Percentiles rank a stretch among this genome's conserved stretches.
Conservation (phyloP, 1,140 invertebrate species). For the Ceratitis capitata region DNA sequence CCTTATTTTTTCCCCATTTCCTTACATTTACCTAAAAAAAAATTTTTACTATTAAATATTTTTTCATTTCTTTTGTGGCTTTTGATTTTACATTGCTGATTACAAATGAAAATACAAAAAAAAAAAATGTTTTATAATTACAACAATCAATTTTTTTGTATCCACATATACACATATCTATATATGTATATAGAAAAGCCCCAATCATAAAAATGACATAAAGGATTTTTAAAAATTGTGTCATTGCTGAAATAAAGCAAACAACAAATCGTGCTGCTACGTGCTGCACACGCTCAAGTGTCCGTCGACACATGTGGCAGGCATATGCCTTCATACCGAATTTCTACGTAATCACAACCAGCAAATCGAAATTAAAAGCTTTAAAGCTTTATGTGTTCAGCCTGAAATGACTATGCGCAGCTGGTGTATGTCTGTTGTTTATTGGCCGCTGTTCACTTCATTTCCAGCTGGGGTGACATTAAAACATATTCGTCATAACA, state of each 20-base stretch:
- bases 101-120: conserved; percentile 18
- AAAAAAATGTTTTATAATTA: neutral
- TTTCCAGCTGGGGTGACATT: conserved; percentile 32
- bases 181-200: neutral
- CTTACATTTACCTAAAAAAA: too few species aligned
- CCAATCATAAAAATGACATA: conserved; percentile 32
- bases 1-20: too few species aligned
- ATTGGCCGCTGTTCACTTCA: conserved; percentile 8
- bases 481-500: conserved; percentile 34
- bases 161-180: too few species aligned
- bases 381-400: neutral
- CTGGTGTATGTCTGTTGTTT: neutral
- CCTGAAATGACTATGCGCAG: neutral
- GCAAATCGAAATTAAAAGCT: too few species aligned
- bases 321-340: neutral
- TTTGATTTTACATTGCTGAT: conserved; percentile 26
- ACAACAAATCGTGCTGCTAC: conserved; percentile 23
- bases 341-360: conserved; percentile 21
- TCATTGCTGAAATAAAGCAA: conserved; percentile 31
- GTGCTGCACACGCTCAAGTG: neutral
- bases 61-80: neutral
- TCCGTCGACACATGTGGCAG: neutral
- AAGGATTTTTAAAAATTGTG: conserved; percentile 35
- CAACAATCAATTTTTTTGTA: neutral
- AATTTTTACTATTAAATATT: too few species aligned